Evolutionary conservation across 2,888 invertebrate genomes (phyloP).

Genomic region (Diarsia mendica): DNA sequence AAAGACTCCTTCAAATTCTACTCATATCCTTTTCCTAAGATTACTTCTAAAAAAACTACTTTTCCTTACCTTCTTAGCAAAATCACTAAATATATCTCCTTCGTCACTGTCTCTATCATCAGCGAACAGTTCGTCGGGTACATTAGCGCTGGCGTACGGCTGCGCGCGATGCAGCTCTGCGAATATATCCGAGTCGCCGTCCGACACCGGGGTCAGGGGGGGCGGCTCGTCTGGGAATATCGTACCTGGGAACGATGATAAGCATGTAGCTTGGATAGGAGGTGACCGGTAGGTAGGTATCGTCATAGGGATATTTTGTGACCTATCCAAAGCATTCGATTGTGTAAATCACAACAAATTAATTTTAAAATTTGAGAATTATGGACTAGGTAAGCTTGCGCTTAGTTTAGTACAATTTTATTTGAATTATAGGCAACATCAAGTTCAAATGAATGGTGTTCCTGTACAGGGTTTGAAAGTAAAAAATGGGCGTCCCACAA

Average conservation of each 20-base stretch:
- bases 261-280: not conserved
- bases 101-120: slow-evolving; percentile 19
- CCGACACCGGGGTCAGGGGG: slow-evolving; percentile 80
- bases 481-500: not conserved
- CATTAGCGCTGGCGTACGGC: slow-evolving; percentile 55
- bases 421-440: not conserved
- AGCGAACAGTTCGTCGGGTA: slow-evolving; percentile 72
- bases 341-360: not conserved
- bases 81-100: slow-evolving; percentile 66
- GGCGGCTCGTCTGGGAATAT: slow-evolving; percentile 91
- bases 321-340: not conserved
- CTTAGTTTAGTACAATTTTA: not conserved
- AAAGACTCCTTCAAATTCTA: too few relatives aligned
- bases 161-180: slow-evolving; percentile 71
- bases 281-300: not conserved
- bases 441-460: not conserved
- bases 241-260: slow-evolving; percentile 72
- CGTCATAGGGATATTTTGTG: not conserved
- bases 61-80: slow-evolving; percentile 58
- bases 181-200: slow-evolving; percentile 77
- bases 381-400: not conserved
- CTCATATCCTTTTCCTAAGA: not conserved
- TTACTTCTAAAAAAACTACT: not conserved
- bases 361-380: not conserved
- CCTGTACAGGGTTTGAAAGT: not conserved